Evolutionary conservation across 2,888 invertebrate species (phyloP), one percentile per base, ranked within the genome.

Genomic region (Chironomus riparius): DNA sequence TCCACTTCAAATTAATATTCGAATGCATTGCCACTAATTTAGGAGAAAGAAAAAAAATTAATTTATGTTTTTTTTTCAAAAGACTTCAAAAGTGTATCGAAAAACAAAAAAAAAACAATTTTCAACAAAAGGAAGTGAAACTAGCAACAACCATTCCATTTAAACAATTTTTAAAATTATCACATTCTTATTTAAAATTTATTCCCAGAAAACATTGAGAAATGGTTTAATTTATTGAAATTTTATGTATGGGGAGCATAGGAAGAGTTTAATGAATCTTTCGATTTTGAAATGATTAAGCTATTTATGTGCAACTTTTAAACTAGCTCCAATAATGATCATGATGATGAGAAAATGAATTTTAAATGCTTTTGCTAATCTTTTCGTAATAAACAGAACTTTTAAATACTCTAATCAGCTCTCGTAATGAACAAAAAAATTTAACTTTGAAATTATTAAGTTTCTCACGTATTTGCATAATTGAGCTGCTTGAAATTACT

Each of bases 201-300:
- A 56, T 18, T 56, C 15, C 18, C 65, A 65, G 4, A 13, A 65
- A 21, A 21, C 4, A 12, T 65, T 65, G 65, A 65, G 65, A 65
- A 65, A 65, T 65, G 65, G 21, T 65, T 65, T 65, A 22, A 65
- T 65, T 65, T 65, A 13, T 56, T 56, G n/a, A n/a, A 56, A n/a
- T 56, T 56, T n/a, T 15, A 56, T 15, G 18, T 15, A 56, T 56
- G 38, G 15, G n/a, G 18, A 56, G 56, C 56, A 56, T 56, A 1
- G 28, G 28, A 28, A 28, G 28, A 28, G 28, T 28, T 28, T 28
- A 28, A 28, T 28, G 28, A 28, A 28, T 28, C 28, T 28, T 28
- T 28, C 28, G 28, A 28, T 28, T 28, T 28, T 28, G 28, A 28
- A 28, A 28, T 28, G 4, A 28, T 28, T 28, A 28, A 56, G 56